Evolutionary conservation across 1,140 invertebrate genomes (phyloP), one percentile per base, ranked within the genome.

Genomic region (Doryteuthis pealeii): DNA sequence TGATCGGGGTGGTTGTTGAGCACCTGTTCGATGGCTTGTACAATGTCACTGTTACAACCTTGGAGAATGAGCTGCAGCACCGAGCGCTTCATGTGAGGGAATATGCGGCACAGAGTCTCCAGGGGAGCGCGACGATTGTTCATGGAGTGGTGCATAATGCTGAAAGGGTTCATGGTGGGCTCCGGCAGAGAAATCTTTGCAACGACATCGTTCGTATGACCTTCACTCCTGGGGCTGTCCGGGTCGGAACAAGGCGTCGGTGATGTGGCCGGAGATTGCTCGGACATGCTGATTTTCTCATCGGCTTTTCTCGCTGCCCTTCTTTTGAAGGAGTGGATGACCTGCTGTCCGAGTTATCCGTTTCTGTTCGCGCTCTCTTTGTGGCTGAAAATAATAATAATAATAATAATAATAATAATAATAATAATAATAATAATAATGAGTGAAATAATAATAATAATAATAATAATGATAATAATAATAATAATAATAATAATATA

Each of bases 11-110:
- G 80, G 58, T 79, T 81, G 70, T 78, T 82, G 62, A 85, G 78
- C 12, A 86, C 76, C 58, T 94, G 91, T 84, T 97, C 95, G 91
- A 97, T 96, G 1, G 95, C 94, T 79, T 94, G 93, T 0, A 96
- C 91, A 0, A 96, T 93, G 83, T 97, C 95, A 0, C 95, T 94
- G 89, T 88, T 92, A 89, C 89, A 91, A 74, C 91, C 89, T 72
- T 91, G 90, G 2, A 97, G 89, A 67, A 95, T 91, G 8, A 92
- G 90, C 85, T 96, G 95, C 1, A 97, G 93, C 76, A 96, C 94
- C 31, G 91, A 91, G 33, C 94, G 90, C 79, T 94, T 92, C 80
- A 94, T 92, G 77, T 92, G 92, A 0, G 95, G 95, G 85, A 97
- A 97, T 0, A 97, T 94, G 65, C 92, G 88, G 70, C 93, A 87